Conservation (phyloP, 2,888 invertebrate genomes). For the Nebria salina region DNA sequence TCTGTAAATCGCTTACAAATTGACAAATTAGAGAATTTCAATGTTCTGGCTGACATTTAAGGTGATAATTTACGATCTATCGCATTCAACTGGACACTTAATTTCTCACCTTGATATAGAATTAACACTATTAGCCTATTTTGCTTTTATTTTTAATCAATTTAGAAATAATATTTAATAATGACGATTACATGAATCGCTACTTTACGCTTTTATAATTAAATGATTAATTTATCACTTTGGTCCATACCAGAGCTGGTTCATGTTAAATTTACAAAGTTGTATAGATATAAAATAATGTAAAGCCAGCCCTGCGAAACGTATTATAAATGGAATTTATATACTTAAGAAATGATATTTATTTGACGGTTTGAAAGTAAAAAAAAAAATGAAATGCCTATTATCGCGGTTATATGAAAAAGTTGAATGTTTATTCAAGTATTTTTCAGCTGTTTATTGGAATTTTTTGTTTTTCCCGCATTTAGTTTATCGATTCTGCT, state of each 20-base stretch:
- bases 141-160: background rate
- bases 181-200: background rate
- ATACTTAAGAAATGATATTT: background rate
- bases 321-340: background rate
- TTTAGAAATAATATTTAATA: background rate
- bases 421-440: background rate
- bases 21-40: background rate
- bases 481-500: background rate
- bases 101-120: background rate
- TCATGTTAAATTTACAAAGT: too few species aligned
- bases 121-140: background rate
- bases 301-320: background rate
- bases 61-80: background rate
- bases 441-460: background rate
- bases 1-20: background rate
- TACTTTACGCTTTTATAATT: background rate
- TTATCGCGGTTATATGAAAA: background rate
- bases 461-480: slow-evolving; percentile 31
- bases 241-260: background rate
- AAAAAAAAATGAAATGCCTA: background rate
- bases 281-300: too few species aligned
- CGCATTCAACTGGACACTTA: background rate
- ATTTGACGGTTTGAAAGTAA: background rate
- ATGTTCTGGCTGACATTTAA: background rate
- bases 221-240: background rate